Evolutionary conservation across 2,797 vertebrate genomes (phyloP), one percentile per base, ranked within the genome.

Genomic region (Alectoris magna): DNA sequence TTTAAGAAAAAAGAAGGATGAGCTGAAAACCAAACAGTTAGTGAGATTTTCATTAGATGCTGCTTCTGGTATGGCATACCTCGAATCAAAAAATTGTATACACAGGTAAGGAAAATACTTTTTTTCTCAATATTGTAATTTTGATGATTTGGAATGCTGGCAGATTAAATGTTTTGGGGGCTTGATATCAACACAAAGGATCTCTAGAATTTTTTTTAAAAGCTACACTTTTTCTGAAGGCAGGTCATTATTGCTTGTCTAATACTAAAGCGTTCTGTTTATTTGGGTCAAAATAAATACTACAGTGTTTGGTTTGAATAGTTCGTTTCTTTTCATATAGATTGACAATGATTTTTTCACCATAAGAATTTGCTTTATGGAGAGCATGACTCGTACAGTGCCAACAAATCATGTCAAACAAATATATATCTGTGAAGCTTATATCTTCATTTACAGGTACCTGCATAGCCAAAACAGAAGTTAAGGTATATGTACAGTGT

Each of bases 1-100:
- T 91, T 97, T 99, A 96, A 98, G 99, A 96, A 99, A 99, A 98
- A 99, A 98, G 96, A 99, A 99, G 88, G 99, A 99, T 68, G 99
- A 99, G 60, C 88, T 99, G 78, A 99, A 99, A 97, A 98, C 97
- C 4, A 99, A 99, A 94, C 99, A 99, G 92, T 96, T 99, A 51
- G 97, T 99, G 67, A 99, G 98, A 74, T 99, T 99, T 97, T 98
- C 99, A 23, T 97, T 99, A 74, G 99, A 99, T 69, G 98, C 98
- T 87, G 98, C 99, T 56, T 98, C 98, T 16, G 99, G 99, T 53
- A 99, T 99, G 99, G 98, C 99, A 0, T 99, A 99, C 97, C 98
- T 99, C 2, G 99, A 99, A 96, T 98, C 98, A 59, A 99, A 99
- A 97, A 99, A 99, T 96, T 99, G 99, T 83, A 99, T 99, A 96